phyloP scores from a whole-genome alignment of 2,113 vertebrate genomes.

The Paradoxurus hermaphroditus region DNA sequence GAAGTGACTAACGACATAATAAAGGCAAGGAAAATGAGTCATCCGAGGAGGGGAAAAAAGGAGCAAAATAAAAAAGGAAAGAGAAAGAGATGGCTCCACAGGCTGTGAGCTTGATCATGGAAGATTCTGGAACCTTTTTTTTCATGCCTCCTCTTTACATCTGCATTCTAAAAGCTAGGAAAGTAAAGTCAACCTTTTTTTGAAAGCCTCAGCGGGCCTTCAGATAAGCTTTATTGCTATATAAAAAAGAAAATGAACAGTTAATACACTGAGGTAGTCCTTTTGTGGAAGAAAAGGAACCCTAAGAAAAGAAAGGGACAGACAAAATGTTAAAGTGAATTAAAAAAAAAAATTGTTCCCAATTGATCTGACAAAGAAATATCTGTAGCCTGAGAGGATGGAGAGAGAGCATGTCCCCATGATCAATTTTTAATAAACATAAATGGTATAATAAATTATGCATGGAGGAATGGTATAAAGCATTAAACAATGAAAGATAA shows the following conservation, averaged over 20 bases:
- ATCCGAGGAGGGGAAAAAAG: background rate
- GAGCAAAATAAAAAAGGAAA: background rate
- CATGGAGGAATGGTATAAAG: conserved; percentile 57
- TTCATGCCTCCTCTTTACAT: background rate
- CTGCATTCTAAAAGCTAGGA: background rate
- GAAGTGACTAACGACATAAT: background rate
- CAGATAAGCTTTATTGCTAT: background rate
- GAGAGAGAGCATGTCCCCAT: conserved; percentile 22
- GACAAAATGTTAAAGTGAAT: conserved; percentile 10
- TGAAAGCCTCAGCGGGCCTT: background rate
- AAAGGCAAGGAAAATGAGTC: background rate
- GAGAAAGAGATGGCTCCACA: background rate
- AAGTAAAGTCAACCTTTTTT: background rate
- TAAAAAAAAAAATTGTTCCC: conserved; percentile 38
- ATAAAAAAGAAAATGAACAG: conserved; percentile 11
- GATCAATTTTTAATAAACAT: conserved; percentile 78
- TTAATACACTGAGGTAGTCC: background rate
- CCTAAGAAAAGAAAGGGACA: conserved; percentile 10
- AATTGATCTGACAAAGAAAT: conserved; percentile 60
- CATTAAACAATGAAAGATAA: conserved; percentile 73
- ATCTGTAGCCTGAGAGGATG: conserved; percentile 60
- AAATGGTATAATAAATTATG: conserved; percentile 76
- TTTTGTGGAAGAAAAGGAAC: conserved; percentile 33
- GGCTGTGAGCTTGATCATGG: background rate
- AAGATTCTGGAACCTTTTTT: conserved; percentile 25